These are phyloP conservation scores for Semibalanus balanoides DNA, from an alignment of 1,140 invertebrate species.

Conservation along the genomic window DNA sequence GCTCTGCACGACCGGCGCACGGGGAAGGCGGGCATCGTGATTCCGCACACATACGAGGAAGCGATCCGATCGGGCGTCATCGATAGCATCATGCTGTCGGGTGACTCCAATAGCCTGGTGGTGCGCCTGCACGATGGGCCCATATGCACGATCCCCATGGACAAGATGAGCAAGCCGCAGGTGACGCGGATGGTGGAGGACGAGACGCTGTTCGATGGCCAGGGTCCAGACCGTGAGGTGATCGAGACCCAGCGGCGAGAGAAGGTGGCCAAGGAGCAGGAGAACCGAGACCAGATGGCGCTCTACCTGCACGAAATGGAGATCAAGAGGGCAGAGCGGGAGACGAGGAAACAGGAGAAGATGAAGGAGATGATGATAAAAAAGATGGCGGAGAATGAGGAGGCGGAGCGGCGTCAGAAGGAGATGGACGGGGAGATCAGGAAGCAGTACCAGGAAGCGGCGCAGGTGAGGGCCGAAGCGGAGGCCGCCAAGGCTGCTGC, in stretches of 20 bases:
- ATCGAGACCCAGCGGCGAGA: background rate
- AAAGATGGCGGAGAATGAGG: background rate
- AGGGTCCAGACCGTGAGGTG: background rate
- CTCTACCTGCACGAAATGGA: background rate
- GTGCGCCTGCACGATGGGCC: background rate
- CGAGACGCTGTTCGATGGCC: background rate
- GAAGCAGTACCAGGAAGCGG: background rate
- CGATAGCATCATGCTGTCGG: background rate
- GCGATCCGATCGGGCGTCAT: background rate
- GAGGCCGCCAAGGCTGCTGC: background rate
- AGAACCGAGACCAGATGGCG: background rate
- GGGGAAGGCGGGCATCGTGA: background rate
- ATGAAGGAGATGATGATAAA: background rate
- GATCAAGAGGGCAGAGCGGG: background rate
- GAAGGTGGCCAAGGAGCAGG: background rate
- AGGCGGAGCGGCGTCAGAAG: background rate
- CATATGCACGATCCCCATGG: background rate
- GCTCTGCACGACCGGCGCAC: background rate
- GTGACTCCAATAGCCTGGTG: background rate
- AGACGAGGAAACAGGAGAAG: background rate
- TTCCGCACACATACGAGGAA: background rate
- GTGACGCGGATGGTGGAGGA: background rate
- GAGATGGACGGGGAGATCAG: background rate
- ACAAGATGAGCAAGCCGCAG: background rate
- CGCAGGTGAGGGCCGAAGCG: background rate